A percentile compares a stretch with the other conserved stretches of the same genome.
These are phyloP conservation scores for Kryphioiulus occultus DNA, from an alignment of 2,888 invertebrate species.

Conservation along the genomic window DNA sequence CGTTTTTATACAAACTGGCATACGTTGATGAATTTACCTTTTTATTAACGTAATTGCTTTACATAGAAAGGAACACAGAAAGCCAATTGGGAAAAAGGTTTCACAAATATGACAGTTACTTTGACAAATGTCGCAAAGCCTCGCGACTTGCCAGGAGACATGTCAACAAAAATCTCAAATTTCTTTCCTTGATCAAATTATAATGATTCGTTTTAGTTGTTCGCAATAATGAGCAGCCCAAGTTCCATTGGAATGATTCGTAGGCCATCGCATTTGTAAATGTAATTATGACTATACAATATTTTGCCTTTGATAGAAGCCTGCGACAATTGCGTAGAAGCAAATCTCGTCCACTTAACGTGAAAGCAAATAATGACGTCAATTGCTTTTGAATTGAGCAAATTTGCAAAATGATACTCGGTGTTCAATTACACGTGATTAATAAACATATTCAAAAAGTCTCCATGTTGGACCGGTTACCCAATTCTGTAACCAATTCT, in stretches of 20 bases:
- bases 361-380: not conserved
- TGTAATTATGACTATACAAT: not conserved
- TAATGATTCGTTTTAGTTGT: slow-evolving; percentile 7
- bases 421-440: too few species aligned
- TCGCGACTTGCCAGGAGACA: not conserved
- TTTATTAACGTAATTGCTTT: not conserved
- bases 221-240: not conserved
- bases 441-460: too few species aligned
- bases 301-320: not conserved
- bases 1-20: not conserved
- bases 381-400: not conserved
- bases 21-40: not conserved
- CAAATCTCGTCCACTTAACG: slow-evolving; percentile 3
- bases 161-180: slow-evolving; percentile 32
- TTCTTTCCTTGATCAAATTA: not conserved
- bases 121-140: not conserved
- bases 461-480: too few species aligned
- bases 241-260: not conserved
- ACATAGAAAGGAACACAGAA: not conserved
- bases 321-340: not conserved
- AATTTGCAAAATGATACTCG: slow-evolving; percentile 6
- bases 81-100: not conserved
- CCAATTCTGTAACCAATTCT: too few species aligned
- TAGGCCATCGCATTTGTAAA: not conserved
- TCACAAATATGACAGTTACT: not conserved